phyloP scores from a whole-genome alignment of 92 coral and sea anemone genomes.

The Actinernus sp. region DNA sequence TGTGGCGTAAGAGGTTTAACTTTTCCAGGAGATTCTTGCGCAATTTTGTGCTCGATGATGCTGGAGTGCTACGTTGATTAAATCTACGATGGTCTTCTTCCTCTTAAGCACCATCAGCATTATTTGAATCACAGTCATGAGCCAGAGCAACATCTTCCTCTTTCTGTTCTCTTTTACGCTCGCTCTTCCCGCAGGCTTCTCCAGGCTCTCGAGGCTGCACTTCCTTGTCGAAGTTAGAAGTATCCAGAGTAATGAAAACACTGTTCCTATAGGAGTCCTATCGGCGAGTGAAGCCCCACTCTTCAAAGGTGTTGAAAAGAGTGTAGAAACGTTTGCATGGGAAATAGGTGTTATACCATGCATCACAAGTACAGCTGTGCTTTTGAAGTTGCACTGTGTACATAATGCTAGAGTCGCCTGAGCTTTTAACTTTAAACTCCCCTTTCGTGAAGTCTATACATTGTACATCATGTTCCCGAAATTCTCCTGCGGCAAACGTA shows the following conservation, averaged over 20 bases:
- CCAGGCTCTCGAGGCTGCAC: background rate
- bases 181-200: background rate
- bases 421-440: slow-evolving; percentile 16
- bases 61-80: background rate
- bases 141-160: background rate
- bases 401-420: background rate
- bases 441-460: slow-evolving; percentile 36
- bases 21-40: slow-evolving; percentile 34
- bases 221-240: slow-evolving; percentile 16
- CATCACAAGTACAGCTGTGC: slow-evolving; percentile 61
- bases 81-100: too few relatives aligned
- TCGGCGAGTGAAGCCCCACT: slow-evolving; percentile 45
- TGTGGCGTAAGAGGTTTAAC: slow-evolving; percentile 20
- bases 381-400: slow-evolving; percentile 20
- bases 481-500: slow-evolving; percentile 14
- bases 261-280: slow-evolving; percentile 47
- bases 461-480: slow-evolving; percentile 34
- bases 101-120: too few relatives aligned
- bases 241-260: slow-evolving; percentile 65
- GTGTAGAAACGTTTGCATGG: slow-evolving; percentile 62
- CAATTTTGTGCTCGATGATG: slow-evolving; percentile 5
- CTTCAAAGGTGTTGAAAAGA: slow-evolving; percentile 32
- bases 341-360: slow-evolving; percentile 43
- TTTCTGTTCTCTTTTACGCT: background rate
- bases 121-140: too few relatives aligned